These are phyloP conservation scores for Megatriorchis doriae DNA, from an alignment of 2,113 vertebrate species.

Conservation along the genomic window DNA sequence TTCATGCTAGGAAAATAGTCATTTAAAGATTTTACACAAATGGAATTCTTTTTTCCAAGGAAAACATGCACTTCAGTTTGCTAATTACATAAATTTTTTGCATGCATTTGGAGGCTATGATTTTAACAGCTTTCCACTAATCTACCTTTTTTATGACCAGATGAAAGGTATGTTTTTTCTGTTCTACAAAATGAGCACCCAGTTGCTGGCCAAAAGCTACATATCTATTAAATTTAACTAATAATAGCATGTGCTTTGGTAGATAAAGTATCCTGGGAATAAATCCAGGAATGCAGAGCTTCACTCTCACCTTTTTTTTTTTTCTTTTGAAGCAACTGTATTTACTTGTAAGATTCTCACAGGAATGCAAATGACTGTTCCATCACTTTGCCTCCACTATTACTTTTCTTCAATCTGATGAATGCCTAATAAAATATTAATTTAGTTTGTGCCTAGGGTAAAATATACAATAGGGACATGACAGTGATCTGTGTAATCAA, in stretches of 20 bases:
- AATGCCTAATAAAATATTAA: background rate
- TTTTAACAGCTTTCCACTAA: constrained; percentile 3
- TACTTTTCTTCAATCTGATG: background rate
- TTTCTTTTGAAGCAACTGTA: background rate
- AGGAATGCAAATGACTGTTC: background rate
- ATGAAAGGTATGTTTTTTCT: background rate
- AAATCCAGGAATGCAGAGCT: background rate
- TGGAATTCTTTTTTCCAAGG: background rate
- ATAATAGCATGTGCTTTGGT: background rate
- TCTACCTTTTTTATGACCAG: background rate
- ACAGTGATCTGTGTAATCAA: background rate
- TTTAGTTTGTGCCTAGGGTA: background rate
- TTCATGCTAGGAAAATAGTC: background rate
- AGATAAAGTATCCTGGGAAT: background rate
- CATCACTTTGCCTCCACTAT: background rate
- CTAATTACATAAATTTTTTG: background rate
- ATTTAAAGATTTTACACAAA: background rate
- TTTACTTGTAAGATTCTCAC: constrained; percentile 33
- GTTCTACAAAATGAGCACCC: background rate
- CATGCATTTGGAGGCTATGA: background rate
- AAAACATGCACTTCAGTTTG: background rate
- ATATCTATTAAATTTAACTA: background rate
- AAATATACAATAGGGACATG: background rate
- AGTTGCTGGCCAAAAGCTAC: background rate
- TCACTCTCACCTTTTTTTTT: background rate